These are phyloP conservation scores for Mirounga angustirostris DNA, from an alignment of 2,113 vertebrate genomes.

Conservation along the genomic window DNA sequence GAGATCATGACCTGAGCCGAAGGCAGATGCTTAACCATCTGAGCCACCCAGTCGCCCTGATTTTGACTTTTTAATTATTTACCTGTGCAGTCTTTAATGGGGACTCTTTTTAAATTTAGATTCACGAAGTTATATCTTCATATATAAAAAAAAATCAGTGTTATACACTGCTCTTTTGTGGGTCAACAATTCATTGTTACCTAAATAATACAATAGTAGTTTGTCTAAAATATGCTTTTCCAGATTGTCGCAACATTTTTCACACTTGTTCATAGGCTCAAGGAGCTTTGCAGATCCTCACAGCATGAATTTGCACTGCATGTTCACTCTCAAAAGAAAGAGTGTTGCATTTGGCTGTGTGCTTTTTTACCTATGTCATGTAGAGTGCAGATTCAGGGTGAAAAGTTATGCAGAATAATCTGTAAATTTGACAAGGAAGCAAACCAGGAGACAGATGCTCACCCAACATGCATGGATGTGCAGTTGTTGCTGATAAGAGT, in stretches of 20 bases:
- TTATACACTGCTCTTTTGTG: slow-evolving; percentile 61
- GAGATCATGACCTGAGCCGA: no score
- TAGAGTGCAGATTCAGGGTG: slow-evolving; percentile 85
- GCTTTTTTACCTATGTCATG: slow-evolving; percentile 87
- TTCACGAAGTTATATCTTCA: slow-evolving; percentile 20
- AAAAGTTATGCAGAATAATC: slow-evolving; percentile 91
- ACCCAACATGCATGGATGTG: slow-evolving; percentile 81
- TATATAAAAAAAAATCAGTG: slow-evolving; percentile 59
- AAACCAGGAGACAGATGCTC: slow-evolving; percentile 86
- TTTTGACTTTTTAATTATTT: slow-evolving; percentile 82
- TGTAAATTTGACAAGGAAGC: slow-evolving; percentile 88
- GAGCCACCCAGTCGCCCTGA: background rate
- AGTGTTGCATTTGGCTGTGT: slow-evolving; percentile 78
- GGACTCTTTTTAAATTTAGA: slow-evolving; percentile 51
- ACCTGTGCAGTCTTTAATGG: slow-evolving; percentile 67
- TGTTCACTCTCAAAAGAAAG: slow-evolving; percentile 84
- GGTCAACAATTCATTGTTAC: slow-evolving; percentile 81
- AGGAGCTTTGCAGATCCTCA: slow-evolving; percentile 83
- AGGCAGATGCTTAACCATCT: no score
- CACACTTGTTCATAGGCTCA: slow-evolving; percentile 84
- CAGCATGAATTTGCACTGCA: slow-evolving; percentile 88
- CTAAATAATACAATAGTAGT: slow-evolving; percentile 77
- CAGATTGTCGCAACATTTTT: slow-evolving; percentile 81
- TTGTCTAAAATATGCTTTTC: slow-evolving; percentile 81
- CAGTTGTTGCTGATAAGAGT: slow-evolving; percentile 81